A percentile compares a stretch with the other conserved stretches of the same genome.
Conservation (phyloP, 2,888 invertebrate genomes). For the Patella caerulea region DNA sequence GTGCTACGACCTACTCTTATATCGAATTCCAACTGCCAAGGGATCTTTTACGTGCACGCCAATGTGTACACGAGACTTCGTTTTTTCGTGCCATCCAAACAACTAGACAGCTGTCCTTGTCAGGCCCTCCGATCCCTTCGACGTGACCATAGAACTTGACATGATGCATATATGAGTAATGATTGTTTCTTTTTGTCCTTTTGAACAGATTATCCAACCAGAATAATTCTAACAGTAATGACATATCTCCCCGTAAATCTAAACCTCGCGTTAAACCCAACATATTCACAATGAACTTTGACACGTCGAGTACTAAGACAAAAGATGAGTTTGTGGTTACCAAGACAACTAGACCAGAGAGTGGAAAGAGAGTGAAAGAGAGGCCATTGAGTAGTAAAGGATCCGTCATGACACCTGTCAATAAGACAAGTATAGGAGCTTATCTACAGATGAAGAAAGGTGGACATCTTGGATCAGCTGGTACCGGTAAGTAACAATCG, state of each 20-base stretch:
- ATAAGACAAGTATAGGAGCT: conserved; percentile 58
- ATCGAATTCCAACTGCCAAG: too few species aligned
- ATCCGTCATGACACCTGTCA: conserved; percentile 48
- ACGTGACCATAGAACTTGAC: neutral
- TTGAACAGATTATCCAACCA: neutral
- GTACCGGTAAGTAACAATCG: conserved; percentile 16
- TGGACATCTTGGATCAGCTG: conserved; percentile 35
- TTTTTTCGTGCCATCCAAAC: too few species aligned
- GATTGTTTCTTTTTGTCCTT: neutral
- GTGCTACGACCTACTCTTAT: too few species aligned
- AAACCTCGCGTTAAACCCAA: conserved; percentile 14
- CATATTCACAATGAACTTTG: conserved; percentile 8
- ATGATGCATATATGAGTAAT: conserved; percentile 16
- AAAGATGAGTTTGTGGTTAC: conserved; percentile 49
- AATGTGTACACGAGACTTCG: too few species aligned
- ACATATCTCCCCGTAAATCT: conserved; percentile 11
- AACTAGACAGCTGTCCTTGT: too few species aligned
- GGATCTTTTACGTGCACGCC: too few species aligned
- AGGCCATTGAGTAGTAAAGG: conserved; percentile 45
- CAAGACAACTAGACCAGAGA: conserved; percentile 41
- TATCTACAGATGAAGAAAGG: conserved; percentile 61
- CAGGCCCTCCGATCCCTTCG: too few species aligned
- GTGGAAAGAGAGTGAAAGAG: conserved; percentile 40
- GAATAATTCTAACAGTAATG: conserved; percentile 16
- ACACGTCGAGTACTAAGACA: conserved; percentile 13